Evolutionary conservation across 1,140 invertebrate genomes (phyloP).

Genomic region (Muscidifurax raptorellus): DNA sequence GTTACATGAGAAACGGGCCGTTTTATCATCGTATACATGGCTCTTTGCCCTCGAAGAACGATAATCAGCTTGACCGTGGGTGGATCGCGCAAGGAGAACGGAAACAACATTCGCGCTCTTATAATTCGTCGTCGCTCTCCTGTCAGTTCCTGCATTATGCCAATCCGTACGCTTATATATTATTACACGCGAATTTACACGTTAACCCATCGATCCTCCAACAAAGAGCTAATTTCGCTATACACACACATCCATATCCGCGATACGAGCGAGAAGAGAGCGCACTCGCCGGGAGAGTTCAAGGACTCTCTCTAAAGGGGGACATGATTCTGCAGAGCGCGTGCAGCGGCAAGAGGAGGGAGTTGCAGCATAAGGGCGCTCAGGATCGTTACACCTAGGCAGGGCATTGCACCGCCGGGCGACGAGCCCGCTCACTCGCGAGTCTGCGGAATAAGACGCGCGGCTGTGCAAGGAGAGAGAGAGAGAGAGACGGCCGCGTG

Average conservation of each 20-base stretch:
- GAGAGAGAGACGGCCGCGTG: conserved; percentile 64
- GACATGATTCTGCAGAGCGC: conserved; percentile 41
- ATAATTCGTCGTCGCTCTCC: not conserved
- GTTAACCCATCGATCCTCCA: not conserved
- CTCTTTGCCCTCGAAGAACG: not conserved
- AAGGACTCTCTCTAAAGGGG: conserved; percentile 65
- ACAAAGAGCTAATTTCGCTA: not conserved
- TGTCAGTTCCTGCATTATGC: too few relatives aligned
- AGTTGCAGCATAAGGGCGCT: conserved; percentile 65
- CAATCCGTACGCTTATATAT: too few relatives aligned
- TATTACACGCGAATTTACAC: too few relatives aligned
- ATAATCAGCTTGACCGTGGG: conserved; percentile 40
- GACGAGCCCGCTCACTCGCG: conserved; percentile 50
- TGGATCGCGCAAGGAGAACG: conserved; percentile 17
- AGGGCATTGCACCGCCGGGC: conserved; percentile 73
- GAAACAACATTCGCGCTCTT: conserved; percentile 14
- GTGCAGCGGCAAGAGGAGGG: conserved; percentile 7
- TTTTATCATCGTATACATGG: not conserved
- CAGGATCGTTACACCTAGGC: conserved; percentile 72
- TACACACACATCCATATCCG: not conserved
- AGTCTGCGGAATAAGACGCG: conserved; percentile 32
- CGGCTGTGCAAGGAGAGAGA: conserved; percentile 47
- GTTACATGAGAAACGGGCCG: not conserved
- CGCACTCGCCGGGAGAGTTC: conserved; percentile 63
- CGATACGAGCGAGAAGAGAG: conserved; percentile 1